Evolutionary conservation across 2,888 invertebrate species (phyloP), one percentile per base, ranked within the genome.

Genomic region (Junonia oenone): DNA sequence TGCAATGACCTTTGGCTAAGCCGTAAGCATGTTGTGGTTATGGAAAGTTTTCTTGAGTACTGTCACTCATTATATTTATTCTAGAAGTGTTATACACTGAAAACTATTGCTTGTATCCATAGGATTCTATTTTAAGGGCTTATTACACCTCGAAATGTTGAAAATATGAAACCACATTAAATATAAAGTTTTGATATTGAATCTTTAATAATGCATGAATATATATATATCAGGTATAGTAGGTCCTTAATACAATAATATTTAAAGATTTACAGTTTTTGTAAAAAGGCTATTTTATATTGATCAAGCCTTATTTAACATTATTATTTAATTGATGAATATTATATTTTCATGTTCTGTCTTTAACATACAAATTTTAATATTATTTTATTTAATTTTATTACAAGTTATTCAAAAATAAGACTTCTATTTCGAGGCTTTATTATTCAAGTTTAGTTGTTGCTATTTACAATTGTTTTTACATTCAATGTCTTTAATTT

Each of bases 1-100:
- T 89, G 88, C 88, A 89, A 89, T 88, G 78, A 81, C 70, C 69
- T 75, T 78, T 82, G 87, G 88, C 88, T 69, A 79, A 86, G 88
- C 88, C 87, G 75, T 77, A 67, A 77, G 70, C 73, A 75, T 80
- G 73, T 81, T 83, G 73, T 78, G 74, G 75, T 79, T 82, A 77
- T 75, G 66, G 67, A 69, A 76, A 71, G 73, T 73, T 79, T 79
- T 77, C 69, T 80, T 75, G 77, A 77, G 68, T 73, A 70, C 38
- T 17, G 22, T 45, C 74, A 75, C 69, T 73, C 76, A 69, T 75
- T 72, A 75, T 77, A 78, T 80, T 78, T 80, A 76, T 81, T 80
- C 72, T 75, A 75, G 58, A 76, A 76, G 81, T 83, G 83, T 83
- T 80, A 78, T 79, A 83, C 83, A 84, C 81, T 76, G 67, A 78